Evolutionary conservation across 2,113 vertebrate species (phyloP).

Genomic region (Podarcis muralis): DNA sequence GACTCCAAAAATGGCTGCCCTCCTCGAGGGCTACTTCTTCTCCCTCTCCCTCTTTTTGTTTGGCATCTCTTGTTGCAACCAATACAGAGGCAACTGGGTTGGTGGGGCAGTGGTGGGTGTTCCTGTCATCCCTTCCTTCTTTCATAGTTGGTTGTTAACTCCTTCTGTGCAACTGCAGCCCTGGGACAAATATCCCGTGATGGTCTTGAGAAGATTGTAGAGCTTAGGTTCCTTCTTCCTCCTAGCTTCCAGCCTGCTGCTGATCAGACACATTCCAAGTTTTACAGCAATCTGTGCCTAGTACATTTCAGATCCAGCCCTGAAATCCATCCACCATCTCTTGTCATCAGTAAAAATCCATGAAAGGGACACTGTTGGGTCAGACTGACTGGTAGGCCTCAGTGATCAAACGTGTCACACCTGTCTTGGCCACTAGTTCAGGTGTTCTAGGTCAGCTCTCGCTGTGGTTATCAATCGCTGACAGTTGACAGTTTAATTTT

Average conservation of each 20-base stretch:
- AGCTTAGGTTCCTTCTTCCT: background rate
- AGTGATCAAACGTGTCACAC: slow-evolving; percentile 90
- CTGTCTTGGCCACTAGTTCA: slow-evolving; percentile 90
- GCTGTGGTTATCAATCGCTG: slow-evolving; percentile 98
- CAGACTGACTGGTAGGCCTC: slow-evolving; percentile 84
- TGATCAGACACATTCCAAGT: slow-evolving; percentile 16
- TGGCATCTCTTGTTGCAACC: background rate
- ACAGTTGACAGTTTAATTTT: slow-evolving; percentile 99
- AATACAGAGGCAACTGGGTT: background rate
- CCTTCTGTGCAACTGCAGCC: background rate
- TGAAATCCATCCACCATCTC: slow-evolving; percentile 67
- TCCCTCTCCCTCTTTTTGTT: background rate
- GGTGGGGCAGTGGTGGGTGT: too few relatives aligned
- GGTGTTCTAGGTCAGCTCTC: slow-evolving; percentile 92
- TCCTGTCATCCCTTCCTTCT: background rate
- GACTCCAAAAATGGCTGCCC: background rate
- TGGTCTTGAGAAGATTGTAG: too few relatives aligned
- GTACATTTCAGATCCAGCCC: slow-evolving; percentile 29
- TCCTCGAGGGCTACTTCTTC: background rate
- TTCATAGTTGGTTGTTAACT: background rate
- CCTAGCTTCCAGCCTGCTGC: background rate
- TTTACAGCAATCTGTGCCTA: slow-evolving; percentile 12
- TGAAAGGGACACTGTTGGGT: slow-evolving; percentile 78
- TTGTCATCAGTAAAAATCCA: slow-evolving; percentile 72
- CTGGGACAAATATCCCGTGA: rapidly evolving